Evolutionary conservation across 2,113 vertebrate species (phyloP), one percentile per base, ranked within the genome.

Genomic region (Aegotheles bennettii): DNA sequence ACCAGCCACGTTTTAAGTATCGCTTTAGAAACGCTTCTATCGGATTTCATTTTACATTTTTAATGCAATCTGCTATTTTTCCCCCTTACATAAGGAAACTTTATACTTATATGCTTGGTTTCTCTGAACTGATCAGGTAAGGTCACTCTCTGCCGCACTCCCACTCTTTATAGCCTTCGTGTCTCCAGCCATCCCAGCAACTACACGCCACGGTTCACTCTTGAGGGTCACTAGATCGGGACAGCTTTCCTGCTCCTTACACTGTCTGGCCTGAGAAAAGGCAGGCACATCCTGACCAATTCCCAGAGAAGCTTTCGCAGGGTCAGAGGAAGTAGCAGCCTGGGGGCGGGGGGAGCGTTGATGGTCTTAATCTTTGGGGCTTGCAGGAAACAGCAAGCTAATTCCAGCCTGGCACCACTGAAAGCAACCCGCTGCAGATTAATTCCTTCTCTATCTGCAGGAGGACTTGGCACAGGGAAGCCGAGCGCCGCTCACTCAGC

Each of bases 321-420:
- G 95, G 95, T 96, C 95, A 94, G 78, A 93, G 95, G 95, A 95
- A 94, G 94, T 90, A 96, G 76, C 90, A 84, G 88, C 47, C 75
- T 51, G 59, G 9, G 9, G 8, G 57, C 11, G 7, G 7, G 7
- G 16, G 23, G 23, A 47, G 47, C 43, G 1, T 2, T 65, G 79
- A 81, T 10, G 24, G 69, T 89, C 92, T 93, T 96, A 95, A 96
- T 95, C 94, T 94, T 84, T 81, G 23, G 65, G 26, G 61, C 73
- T 92, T 84, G 76, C 88, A 95, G 93, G 88, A 96, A 95, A 90
- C 88, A 90, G 86, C 80, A 24, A 93, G 87, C 76, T 94, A 93
- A 95, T 93, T 93, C 90, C 93, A 95, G 83, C 60, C 77, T 51
- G 69, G 84, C 90, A 71, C 68, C 80, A 82, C 57, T 3, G 1